Conservation (phyloP, 2,113 vertebrate species). For the Pyxicephalus adspersus region DNA sequence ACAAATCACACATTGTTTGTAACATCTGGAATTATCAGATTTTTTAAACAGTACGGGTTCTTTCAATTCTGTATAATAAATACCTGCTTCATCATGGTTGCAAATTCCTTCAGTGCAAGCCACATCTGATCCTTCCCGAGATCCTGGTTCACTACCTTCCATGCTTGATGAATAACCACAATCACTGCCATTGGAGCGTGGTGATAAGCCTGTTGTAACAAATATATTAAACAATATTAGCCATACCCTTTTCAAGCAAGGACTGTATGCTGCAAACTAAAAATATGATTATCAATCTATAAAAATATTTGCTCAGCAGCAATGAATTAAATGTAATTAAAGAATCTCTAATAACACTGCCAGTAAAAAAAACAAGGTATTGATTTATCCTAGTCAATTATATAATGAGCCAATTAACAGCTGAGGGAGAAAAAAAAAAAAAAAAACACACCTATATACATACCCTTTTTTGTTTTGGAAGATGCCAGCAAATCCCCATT, state of each 20-base stretch:
- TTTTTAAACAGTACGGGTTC: too few species aligned
- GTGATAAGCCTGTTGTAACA: conserved; percentile 76
- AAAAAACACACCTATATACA: not conserved
- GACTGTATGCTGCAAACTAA: not conserved
- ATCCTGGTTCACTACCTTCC: conserved; percentile 91
- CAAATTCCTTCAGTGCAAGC: conserved; percentile 96
- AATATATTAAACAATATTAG: not conserved
- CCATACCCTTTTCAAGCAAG: too few species aligned
- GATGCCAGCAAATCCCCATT: conserved; percentile 79
- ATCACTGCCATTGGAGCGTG: conserved; percentile 89
- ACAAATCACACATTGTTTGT: not conserved
- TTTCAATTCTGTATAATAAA: not conserved
- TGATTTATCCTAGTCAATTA: too few species aligned
- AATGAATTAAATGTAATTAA: too few species aligned
- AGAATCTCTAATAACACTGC: not conserved
- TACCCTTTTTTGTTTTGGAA: conserved; percentile 90
- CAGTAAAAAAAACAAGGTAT: too few species aligned
- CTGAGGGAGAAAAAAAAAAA: too few species aligned
- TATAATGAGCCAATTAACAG: too few species aligned
- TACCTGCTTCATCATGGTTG: conserved; percentile 93
- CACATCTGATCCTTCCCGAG: conserved; percentile 91
- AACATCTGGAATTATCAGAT: too few species aligned
- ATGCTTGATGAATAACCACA: conserved; percentile 96
- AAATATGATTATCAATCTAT: not conserved
- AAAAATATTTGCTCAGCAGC: not conserved